Evolutionary conservation across 2,797 vertebrate genomes (phyloP), one percentile per base, ranked within the genome.

Genomic region (Moxostoma hubbsi): DNA sequence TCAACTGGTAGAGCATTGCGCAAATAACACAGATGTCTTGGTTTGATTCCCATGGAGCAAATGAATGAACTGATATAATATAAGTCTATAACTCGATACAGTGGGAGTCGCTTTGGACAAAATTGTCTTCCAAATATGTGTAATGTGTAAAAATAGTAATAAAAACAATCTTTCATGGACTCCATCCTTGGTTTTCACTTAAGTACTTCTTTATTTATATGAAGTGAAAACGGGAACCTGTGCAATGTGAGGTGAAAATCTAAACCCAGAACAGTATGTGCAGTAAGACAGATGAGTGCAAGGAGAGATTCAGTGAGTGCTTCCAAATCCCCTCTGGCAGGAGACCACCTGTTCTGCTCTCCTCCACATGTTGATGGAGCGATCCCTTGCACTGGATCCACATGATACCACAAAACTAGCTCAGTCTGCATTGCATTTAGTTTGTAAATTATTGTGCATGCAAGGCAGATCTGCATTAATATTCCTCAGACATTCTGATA

Each of bases 291-390:
- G 45, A 73, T 79, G 75, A 78, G 67, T 82, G 71, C 68, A 63
- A 73, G 75, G 73, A 51, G 65, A 66, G 54, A 58, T 77, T 74
- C 74, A 64, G 73, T 76, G 61, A 66, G 45, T 65, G 70, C 59
- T 77, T 85, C 69, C 75, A 81, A 67, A 72, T 59, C 59, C 81
- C 79, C 73, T 73, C 57, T 79, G 69, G 77, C 79, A 75, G 71
- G 81, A 73, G 81, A 74, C 73, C 84, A 87, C 84, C 84, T 85
- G 82, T 80, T 80, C 59, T 53, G 50, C 24, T 77, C 65, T 80
- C 55, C 78, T 63, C 72, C 62, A 74, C 61, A 45, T 73, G 77
- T 79, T 84, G 80, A 85, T 71, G 54, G 73, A 82, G 73, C 46
- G 69, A 75, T 82, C 59, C 58, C 79, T 79, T 57, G 69, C 69